Evolutionary conservation across 1,140 invertebrate species (phyloP), one percentile per base, ranked within the genome.

Genomic region (Alviniconcha marisindica): DNA sequence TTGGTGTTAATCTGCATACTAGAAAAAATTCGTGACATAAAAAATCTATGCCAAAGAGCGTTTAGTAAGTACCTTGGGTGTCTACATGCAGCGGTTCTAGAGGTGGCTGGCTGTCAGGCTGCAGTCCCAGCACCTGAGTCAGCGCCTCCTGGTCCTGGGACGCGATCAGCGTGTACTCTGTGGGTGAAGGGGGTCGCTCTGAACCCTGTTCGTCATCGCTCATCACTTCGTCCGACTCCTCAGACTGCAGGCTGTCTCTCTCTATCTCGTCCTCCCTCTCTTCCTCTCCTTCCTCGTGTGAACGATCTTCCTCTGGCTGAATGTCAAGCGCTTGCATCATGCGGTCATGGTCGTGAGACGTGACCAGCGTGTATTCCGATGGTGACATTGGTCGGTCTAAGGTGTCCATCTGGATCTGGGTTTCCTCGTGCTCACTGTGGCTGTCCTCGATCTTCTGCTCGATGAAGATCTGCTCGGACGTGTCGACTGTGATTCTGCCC

Each of bases 181-280:
- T 91, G 5, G 92, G 92, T 38, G 92, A 93, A 31, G 90, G 91
- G 54, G 92, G 92, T 71, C 90, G 69, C 56, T 91, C 84, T 24
- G 84, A 77, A 48, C 84, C 84, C 18, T 80, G 66, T 18, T 81
- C 84, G 63, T 87, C 84, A 31, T 71, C 60, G 28, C 54, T 82
- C 77, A 79, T 76, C 42, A 79, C 71, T 40, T 84, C 82, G n/a
- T 82, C 77, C 40, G 79, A 83, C 66, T 77, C 74, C 28, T 77
- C 66, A 44, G 54, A 71, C n/a, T 69, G 63, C 24, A 79, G 77
- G 81, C 54, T 84, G 33, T 82, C 77, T 18, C 83, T 76, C 24
- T 83, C 74, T n/a, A 84, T 74, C 18, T 85, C 84, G 5, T 85
- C 79, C 31, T 84, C 83, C 33, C 66, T 60, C 14, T 80, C 69